Base-by-base conservation (phyloP, 2,888 invertebrate genomes). In the Cheilosia soror region DNA sequence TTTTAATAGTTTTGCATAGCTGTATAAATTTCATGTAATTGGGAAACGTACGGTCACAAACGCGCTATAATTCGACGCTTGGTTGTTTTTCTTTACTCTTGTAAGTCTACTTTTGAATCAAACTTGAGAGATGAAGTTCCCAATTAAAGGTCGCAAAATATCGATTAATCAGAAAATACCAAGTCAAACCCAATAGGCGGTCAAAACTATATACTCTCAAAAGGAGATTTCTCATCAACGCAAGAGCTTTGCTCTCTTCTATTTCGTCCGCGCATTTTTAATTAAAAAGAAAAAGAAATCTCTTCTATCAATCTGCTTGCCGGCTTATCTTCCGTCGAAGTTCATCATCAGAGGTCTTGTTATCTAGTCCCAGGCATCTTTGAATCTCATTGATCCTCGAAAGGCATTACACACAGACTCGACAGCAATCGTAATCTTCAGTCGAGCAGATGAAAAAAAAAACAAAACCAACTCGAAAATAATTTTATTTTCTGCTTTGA, bases 331-430 rank as follows among this genome's bases (percentile, higher is more conserved):
- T 27, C 49, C 27, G 15, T 49, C 51, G 71, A 72, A 73, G 78
- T 78, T 83, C 83, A 83, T 83, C 82, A 73, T 62, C 72, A 73
- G 62, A 83, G 83, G 83, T 83, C 83, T 49, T 73, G 72, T 44
- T 78, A 83, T 83, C 83, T 73, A 57, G 51, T 79, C 63, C n/a
- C 72, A 57, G 73, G 31, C 68, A 83, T 83, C 78, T 79, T 40
- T 51, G 72, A 83, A 79, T 83, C 78, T 82, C 65, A 65, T 68
- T 76, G 76, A 76, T 76, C 76, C 66, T 66, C 57, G 20, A 47
- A 63, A 63, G 37, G 6, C 72, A 62, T 37, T 49, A 53, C 31
- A 49, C 31, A 79, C 57, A 42, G 47, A 15, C 78, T 57, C 51
- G 15, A 40, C 72, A 73, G 42, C 66, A 73, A 73, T 80, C 57